Evolutionary conservation across 2,888 invertebrate genomes (phyloP), one percentile per base, ranked within the genome.

Genomic region (Eupithecia dodoneata): DNA sequence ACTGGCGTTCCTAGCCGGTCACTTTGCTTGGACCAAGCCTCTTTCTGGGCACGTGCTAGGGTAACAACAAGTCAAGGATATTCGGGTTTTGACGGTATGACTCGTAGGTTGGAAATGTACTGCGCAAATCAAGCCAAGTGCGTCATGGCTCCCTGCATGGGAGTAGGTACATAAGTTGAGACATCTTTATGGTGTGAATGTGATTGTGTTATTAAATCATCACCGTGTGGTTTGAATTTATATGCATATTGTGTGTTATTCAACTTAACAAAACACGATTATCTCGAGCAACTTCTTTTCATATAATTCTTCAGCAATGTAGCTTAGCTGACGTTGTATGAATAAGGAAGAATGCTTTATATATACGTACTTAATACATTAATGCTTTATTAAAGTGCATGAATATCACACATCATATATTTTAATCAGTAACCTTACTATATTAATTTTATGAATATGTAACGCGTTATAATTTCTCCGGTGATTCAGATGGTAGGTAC

Each of bases 101-200:
- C 81, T 85, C 85, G 83, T 86, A 84, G 77, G 67, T 77, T 82
- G 87, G 85, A 88, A 88, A 86, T 85, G 79, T 87, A 86, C 86
- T 86, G 83, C 85, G 88, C 84, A 87, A 86, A 87, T 86, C 79
- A 83, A 80, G 80, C 70, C 70, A 70, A 44, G 79, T 89, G 88
- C 87, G 87, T 90, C 89, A 89, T 80, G 81, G 76, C 72, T 74
- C 76, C 67, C 77, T 83, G 82, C 76, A 83, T 71, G 82, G 82
- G 85, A 81, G 83, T 85, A 83, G 83, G 82, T 83, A 83, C 80
- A 67, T n/a, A 15, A 5, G 80, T 66, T 45, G 4, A 45, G 12
- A 81, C 67, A 69, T 69, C 80, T 84, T 83, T 85, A 87, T 85
- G 84, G 85, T 79, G 79, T 77, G 83, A 71, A 85, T 88, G 89